These are phyloP conservation scores for Pseudopipra pipra DNA, from an alignment of 2,113 vertebrate species.

Conservation along the genomic window DNA sequence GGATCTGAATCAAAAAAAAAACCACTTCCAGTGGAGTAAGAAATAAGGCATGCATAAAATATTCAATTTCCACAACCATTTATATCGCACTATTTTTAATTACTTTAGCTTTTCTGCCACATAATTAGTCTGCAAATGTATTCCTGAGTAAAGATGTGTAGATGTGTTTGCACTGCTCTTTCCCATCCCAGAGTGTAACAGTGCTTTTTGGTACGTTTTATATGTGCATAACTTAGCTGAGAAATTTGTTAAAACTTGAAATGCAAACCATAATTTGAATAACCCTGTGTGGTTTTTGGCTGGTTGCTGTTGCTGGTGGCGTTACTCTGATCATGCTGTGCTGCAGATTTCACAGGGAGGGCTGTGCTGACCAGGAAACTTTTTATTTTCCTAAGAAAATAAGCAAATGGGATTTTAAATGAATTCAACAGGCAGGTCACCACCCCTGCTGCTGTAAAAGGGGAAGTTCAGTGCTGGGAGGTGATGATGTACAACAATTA, in stretches of 20 bases:
- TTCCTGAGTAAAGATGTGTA: background rate
- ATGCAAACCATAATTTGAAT: background rate
- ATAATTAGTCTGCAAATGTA: background rate
- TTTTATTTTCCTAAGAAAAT: background rate
- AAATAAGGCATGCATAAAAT: background rate
- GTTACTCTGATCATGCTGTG: background rate
- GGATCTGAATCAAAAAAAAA: background rate
- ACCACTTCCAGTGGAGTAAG: background rate
- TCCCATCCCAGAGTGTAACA: background rate
- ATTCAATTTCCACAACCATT: background rate
- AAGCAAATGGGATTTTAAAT: background rate
- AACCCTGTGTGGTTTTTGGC: background rate
- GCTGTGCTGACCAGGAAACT: background rate
- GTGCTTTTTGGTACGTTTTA: background rate
- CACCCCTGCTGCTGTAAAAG: background rate
- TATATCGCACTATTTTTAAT: slow-evolving; percentile 37
- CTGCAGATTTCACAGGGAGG: background rate
- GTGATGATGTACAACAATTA: background rate
- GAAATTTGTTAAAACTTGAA: background rate
- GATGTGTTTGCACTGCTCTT: background rate
- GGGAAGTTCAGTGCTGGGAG: background rate
- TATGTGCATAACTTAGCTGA: background rate
- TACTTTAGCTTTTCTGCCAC: slow-evolving; percentile 16
- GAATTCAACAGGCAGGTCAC: background rate
- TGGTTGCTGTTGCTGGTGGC: background rate